Evolutionary conservation across 2,797 vertebrate species (phyloP), one percentile per base, ranked within the genome.

Genomic region (Diceros bicornis): DNA sequence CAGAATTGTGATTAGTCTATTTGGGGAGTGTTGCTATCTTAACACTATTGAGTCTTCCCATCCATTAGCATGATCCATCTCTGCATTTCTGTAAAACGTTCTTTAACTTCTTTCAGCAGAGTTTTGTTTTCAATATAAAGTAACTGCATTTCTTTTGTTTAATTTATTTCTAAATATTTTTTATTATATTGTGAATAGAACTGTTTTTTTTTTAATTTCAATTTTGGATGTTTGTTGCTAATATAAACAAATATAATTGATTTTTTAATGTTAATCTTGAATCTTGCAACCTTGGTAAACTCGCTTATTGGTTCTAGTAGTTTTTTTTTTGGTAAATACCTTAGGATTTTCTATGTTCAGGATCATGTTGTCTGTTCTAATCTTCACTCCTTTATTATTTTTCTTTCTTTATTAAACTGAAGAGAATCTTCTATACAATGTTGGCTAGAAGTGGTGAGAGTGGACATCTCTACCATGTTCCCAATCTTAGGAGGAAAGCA

Each of bases 121-220:
- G 7, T 68, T 79, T 61, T 69, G 2, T 68, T 96, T 75, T 94
- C 41, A 44, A 9, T 14, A 13, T 29, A 68, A 18, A 68, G 27
- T 71, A 83, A 93, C 1, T 41, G 1, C 27, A 90, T 86, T 86
- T 41, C 57, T 91, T 55, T 62, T 41, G 32, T 59, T 72, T 86
- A 66, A 61, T 66, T n/a, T 87, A 75, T 82, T 75, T 27, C 18
- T 61, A 44, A 32, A 14, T 17, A 59, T 74, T 72, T 90, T 62
- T 68, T 74, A 34, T 61, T n/a, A 61, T 23, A 81, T 32, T 57
- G 4, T 57, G 29, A 20, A 14, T 57, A 8, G 29, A 64, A 47
- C 14, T 84, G 20, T 41, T 90, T 90, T 71, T 71, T 79, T 78
- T 57, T 93, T 64, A 64, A 86, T 74, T 86, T 96, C n/a, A 68